Percentiles rank a stretch among this genome's conserved stretches.
Evolutionary conservation across 2,888 invertebrate species (phyloP).

Genomic region (Brenthis daphne): DNA sequence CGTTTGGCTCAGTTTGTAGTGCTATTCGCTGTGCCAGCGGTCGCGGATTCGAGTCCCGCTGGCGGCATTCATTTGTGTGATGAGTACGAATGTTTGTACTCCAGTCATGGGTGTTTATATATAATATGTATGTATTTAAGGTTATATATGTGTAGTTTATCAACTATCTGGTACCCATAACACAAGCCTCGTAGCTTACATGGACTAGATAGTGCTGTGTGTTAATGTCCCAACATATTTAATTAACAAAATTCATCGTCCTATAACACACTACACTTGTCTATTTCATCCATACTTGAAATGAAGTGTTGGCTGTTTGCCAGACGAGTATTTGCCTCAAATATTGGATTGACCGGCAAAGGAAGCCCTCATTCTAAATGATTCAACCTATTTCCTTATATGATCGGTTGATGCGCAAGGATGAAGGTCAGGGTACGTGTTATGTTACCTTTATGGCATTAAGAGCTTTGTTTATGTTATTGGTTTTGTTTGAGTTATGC

Average conservation of each 20-base stretch:
- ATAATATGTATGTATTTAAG: too few relatives aligned
- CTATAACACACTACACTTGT: slow-evolving; percentile 4
- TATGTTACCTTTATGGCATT: slow-evolving; percentile 8
- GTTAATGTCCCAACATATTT: background rate
- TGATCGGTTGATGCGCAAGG: slow-evolving; percentile 11
- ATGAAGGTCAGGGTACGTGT: slow-evolving; percentile 3
- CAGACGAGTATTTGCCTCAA: slow-evolving; percentile 30
- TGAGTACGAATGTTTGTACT: too few relatives aligned
- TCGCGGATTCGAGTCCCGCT: too few relatives aligned
- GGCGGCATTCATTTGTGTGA: too few relatives aligned
- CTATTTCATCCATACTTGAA: slow-evolving; percentile 1
- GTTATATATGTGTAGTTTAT: too few relatives aligned
- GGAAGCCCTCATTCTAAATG: slow-evolving; percentile 23
- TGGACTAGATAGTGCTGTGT: too few relatives aligned
- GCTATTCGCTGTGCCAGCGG: too few relatives aligned
- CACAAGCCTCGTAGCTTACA: too few relatives aligned
- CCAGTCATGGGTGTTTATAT: too few relatives aligned
- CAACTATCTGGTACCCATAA: too few relatives aligned
- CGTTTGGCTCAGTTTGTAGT: too few relatives aligned
- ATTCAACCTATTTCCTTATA: slow-evolving; percentile 16
- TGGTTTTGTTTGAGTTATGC: background rate
- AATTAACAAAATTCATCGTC: slow-evolving; percentile 3
- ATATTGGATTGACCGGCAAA: slow-evolving; percentile 35
- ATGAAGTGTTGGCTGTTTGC: slow-evolving; percentile 26
- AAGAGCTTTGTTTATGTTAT: background rate